Evolutionary conservation across 2,797 vertebrate species (phyloP), one percentile per base, ranked within the genome.

Genomic region (Etheostoma perlongum): DNA sequence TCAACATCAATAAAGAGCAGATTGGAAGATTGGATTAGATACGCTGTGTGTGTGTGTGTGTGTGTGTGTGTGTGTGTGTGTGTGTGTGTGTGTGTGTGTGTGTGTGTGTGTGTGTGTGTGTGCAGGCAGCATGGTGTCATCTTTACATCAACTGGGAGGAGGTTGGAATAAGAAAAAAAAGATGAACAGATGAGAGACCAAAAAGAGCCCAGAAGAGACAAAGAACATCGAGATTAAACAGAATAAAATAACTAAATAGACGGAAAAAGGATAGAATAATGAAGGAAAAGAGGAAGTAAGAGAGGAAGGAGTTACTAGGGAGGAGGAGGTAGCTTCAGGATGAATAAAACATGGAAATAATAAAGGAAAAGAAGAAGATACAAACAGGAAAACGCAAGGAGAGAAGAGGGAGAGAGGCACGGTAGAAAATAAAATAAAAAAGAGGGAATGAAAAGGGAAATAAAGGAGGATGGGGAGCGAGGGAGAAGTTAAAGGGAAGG

Each of bases 11-110:
- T 93, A 23, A 23, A 91, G 83, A 81, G 85, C 85, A 90, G 91
- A 94, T 86, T 89, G 88, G 91, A 91, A 86, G 89, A 94, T 89
- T 89, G 86, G 91, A 94, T 92, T 93, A 91, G 85, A 91, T 82
- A 75, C 10, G 74, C 68, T 72, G 79, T 71, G 67, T 71, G 67
- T 72, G 83, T 76, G 79, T 65, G 73, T 52, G 64, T 69, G 75
- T 72, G 74, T 67, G 58, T 63, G 72, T 47, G 57, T 60, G 44
- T 68, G 71, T 66, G 74, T 49, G 78, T 71, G 78, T 58, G 62
- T 42, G 51, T 18, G 33, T 36, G 8, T 10, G 33, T 9, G 33
- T 8, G 30, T 8, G 67, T 25, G 79, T 46, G 61, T 10, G 63
- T 48, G 52, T 74, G 33, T 8, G 33, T 33, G 33, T 8, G 33